Base-by-base conservation (phyloP, 2,888 invertebrate genomes). In the Hirudinaria manillensis region DNA sequence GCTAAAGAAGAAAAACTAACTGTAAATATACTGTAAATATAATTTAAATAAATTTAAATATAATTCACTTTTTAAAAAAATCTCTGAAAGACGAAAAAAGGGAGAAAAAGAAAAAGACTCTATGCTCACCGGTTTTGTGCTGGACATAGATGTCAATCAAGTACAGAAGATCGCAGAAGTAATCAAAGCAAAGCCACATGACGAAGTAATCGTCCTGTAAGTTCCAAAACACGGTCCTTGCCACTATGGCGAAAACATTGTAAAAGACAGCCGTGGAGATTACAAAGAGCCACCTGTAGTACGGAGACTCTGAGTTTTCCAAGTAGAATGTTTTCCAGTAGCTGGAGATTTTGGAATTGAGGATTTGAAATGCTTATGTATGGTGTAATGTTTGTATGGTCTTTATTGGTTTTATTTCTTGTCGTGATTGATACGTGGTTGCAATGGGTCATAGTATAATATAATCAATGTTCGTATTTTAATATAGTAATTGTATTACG, bases 141-240 rank as follows among this genome's bases (percentile, higher is more conserved):
- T 93, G 91, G 29, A 96, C 89, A 79, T 93, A 85, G 82, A 92
- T 93, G 86, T 97, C 96, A 76, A 91, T 82, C 74, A 94, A 82
- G 86, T 96, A 96, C 81, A 96, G 90, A 76, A 89, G 86, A 87
- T 97, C 97, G 86, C 92, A 92, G 79, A 90, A 82, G 86, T 94
- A 93, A 87, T 97, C 97, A 82, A 94, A 84, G 32, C 89, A 87
- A 84, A 91, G 90, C 96, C 96, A 96, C 7, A 91, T 83, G 21
- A 87, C 86, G n/a, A 90, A 51, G 27, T 53, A 82, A 36, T 56
- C 7, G 2, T 77, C 27, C 87, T 91, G 93, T 81, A 96, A 88
- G 84, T 95, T 92, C 91, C 92, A 92, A 87, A 96, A 97, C 6
- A 94, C 93, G 1, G 92, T 90, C 75, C 96, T 89, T 21, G 93